phyloP scores from a whole-genome alignment of 1,140 invertebrate genomes.

The Anthonomus grandis region DNA sequence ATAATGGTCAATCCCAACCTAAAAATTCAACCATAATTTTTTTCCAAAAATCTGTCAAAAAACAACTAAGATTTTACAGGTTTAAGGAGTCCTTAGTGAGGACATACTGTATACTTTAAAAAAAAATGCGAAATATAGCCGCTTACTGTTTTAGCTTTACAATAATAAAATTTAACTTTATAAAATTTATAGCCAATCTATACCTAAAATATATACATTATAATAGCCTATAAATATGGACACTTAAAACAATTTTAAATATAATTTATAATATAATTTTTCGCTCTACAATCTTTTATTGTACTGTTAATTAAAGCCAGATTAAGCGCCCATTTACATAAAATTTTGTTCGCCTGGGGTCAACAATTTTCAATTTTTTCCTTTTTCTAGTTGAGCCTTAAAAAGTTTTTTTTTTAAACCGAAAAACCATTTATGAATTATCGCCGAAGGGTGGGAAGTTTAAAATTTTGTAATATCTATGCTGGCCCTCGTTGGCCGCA shows the following conservation, averaged over 20 bases:
- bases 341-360: not conserved
- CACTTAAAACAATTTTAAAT: slow-evolving; percentile 18
- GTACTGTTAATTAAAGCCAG: slow-evolving; percentile 20
- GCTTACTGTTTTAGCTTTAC: too few relatives aligned
- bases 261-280: slow-evolving; percentile 25
- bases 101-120: too few relatives aligned
- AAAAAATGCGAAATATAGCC: too few relatives aligned
- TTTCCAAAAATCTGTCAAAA: too few relatives aligned
- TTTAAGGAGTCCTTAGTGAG: too few relatives aligned
- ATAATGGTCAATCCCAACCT: too few relatives aligned
- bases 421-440: slow-evolving; percentile 44
- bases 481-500: slow-evolving; percentile 38
- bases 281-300: slow-evolving; percentile 21
- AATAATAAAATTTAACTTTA: too few relatives aligned
- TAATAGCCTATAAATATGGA: slow-evolving; percentile 13
- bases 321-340: slow-evolving; percentile 16
- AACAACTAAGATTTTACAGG: too few relatives aligned
- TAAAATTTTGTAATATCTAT: slow-evolving; percentile 44
- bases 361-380: too few relatives aligned
- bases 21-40: too few relatives aligned
- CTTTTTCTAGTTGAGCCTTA: slow-evolving; percentile 32
- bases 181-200: slow-evolving; percentile 14
- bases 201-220: slow-evolving; percentile 14
- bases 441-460: slow-evolving; percentile 48
- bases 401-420: slow-evolving; percentile 41